Conservation (phyloP, 2,113 vertebrate genomes). For the Plecotus auritus region DNA sequence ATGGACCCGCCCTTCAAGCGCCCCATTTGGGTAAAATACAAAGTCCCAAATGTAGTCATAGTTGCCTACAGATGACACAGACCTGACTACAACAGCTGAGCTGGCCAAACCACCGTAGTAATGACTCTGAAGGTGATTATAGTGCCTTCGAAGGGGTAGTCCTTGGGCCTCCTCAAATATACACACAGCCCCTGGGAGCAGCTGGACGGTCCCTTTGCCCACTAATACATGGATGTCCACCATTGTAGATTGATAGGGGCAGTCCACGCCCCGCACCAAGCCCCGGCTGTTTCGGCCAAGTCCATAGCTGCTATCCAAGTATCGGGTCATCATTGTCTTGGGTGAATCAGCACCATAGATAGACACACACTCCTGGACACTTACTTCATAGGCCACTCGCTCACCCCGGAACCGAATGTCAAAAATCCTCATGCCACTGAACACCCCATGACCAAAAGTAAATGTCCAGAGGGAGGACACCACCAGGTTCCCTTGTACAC, state of each 20-base stretch:
- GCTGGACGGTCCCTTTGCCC: conserved; percentile 63
- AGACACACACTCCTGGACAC: conserved; percentile 90
- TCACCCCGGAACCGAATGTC: conserved; percentile 85
- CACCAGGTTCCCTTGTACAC: conserved; percentile 83
- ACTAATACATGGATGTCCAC: conserved; percentile 83
- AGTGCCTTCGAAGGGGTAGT: conserved; percentile 89
- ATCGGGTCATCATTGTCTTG: conserved; percentile 85
- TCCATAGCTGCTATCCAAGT: conserved; percentile 89
- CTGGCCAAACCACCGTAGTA: conserved; percentile 88
- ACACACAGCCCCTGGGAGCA: conserved; percentile 85
- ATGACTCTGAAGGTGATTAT: conserved; percentile 82
- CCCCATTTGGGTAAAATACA: conserved; percentile 89
- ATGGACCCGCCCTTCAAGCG: conserved; percentile 88
- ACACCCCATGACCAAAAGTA: conserved; percentile 87
- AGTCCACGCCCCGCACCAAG: conserved; percentile 88
- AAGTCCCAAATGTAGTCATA: conserved; percentile 93
- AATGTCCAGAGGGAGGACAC: conserved; percentile 88
- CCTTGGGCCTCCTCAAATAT: conserved; percentile 91
- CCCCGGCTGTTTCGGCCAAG: conserved; percentile 87
- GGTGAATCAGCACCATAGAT: conserved; percentile 89
- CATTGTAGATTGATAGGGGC: conserved; percentile 84
- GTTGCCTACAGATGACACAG: conserved; percentile 87
- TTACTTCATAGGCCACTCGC: conserved; percentile 88
- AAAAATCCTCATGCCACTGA: conserved; percentile 87
- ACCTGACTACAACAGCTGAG: conserved; percentile 86